A percentile compares a stretch with the other conserved stretches of the same genome.
phyloP scores from a whole-genome alignment of 2,113 vertebrate genomes.

The Odocoileus virginianus region DNA sequence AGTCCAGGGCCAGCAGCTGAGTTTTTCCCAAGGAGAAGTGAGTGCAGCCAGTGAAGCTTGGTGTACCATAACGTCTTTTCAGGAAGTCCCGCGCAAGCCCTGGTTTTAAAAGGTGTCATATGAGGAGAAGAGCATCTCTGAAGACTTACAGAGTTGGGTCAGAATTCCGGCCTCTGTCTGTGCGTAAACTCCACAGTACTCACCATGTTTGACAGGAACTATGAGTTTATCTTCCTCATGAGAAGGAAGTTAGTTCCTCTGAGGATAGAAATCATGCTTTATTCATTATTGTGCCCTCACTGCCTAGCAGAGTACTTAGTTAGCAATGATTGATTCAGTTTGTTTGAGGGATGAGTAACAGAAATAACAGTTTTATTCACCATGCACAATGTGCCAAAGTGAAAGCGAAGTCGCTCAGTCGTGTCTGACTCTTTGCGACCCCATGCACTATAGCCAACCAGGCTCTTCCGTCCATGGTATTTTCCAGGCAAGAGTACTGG shows the following conservation, averaged over 20 bases:
- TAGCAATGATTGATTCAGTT: background rate
- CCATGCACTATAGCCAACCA: fast-evolving
- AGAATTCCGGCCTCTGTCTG: background rate
- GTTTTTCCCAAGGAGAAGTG: background rate
- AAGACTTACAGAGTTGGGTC: background rate
- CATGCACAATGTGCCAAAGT: background rate
- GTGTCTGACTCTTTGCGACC: too few species aligned
- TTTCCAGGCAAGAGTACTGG: too few species aligned
- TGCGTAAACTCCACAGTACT: background rate
- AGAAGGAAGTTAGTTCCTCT: background rate
- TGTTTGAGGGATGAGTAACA: background rate
- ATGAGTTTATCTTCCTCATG: background rate
- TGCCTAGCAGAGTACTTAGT: background rate
- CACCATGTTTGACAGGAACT: background rate
- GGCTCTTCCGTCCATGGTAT: too few species aligned
- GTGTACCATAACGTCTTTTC: background rate
- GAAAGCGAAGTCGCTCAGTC: too few species aligned
- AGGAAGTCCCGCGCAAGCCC: background rate
- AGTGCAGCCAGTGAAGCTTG: background rate
- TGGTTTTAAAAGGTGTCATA: background rate
- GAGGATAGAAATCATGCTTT: background rate
- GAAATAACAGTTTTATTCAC: background rate
- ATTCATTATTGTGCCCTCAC: background rate
- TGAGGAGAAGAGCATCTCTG: background rate
- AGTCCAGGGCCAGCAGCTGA: background rate